phyloP scores from a whole-genome alignment of 2,888 invertebrate genomes.

The Thalpophila matura region DNA sequence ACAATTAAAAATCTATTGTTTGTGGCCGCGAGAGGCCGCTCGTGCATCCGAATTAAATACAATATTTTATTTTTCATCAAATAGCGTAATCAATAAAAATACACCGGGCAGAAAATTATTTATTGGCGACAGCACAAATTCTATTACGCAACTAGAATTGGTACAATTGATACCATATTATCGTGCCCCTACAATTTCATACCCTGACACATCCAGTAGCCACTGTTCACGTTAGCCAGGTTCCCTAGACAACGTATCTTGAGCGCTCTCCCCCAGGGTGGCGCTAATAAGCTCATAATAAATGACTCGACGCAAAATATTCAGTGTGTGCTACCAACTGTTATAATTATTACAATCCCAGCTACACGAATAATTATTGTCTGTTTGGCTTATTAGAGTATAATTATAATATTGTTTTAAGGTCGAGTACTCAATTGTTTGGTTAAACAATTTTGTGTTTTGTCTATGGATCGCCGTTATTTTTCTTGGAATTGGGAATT shows the following conservation, averaged over 20 bases:
- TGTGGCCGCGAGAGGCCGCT: too few relatives aligned
- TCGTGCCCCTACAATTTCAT: too few relatives aligned
- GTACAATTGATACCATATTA: too few relatives aligned
- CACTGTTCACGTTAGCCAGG: slow-evolving; percentile 14
- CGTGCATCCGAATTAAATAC: too few relatives aligned
- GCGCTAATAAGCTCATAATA: slow-evolving; percentile 80
- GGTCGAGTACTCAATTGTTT: neutral
- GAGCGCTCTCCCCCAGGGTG: slow-evolving; percentile 65
- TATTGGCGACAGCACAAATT: too few relatives aligned
- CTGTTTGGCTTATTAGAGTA: slow-evolving; percentile 29
- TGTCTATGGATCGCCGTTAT: neutral
- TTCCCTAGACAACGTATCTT: slow-evolving; percentile 73
- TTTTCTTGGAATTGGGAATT: neutral
- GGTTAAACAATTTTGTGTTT: neutral
- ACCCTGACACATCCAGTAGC: slow-evolving; percentile 40
- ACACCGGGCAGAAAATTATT: too few relatives aligned
- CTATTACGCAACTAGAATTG: too few relatives aligned
- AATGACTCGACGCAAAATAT: slow-evolving; percentile 77
- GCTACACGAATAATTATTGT: slow-evolving; percentile 51
- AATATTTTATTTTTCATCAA: too few relatives aligned
- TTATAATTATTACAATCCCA: slow-evolving; percentile 48
- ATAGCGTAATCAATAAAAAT: too few relatives aligned
- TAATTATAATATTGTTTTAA: slow-evolving; percentile 23
- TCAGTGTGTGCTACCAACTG: slow-evolving; percentile 58
- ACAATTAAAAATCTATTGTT: too few relatives aligned